These are phyloP conservation scores for Nasonovia ribisnigri DNA, from an alignment of 2,888 invertebrate species.

Conservation along the genomic window DNA sequence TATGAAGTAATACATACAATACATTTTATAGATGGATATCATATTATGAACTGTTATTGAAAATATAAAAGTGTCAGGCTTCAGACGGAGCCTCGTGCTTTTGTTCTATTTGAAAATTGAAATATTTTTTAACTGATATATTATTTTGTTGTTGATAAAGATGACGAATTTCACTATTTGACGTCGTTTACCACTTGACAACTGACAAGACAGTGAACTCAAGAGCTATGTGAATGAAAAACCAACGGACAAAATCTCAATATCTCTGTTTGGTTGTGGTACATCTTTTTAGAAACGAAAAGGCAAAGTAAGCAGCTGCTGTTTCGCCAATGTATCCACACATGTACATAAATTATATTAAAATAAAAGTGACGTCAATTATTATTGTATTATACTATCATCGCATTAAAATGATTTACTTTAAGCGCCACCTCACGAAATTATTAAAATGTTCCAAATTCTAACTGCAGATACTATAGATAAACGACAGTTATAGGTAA, in stretches of 20 bases:
- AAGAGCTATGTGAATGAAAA: not conserved
- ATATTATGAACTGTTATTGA: not conserved
- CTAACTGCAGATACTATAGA: too few relatives aligned
- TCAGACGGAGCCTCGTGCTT: not conserved
- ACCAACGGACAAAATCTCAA: not conserved
- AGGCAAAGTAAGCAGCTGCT: not conserved
- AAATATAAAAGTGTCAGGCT: not conserved
- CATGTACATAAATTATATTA: too few relatives aligned
- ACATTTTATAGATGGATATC: not conserved
- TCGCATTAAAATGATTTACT: too few relatives aligned
- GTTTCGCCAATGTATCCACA: too few relatives aligned
- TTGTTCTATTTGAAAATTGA: not conserved
- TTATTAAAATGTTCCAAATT: too few relatives aligned
- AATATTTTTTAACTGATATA: not conserved
- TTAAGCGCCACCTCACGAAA: too few relatives aligned
- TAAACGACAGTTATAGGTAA: too few relatives aligned
- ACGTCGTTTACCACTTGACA: conserved; percentile 20
- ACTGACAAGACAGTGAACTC: not conserved
- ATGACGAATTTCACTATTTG: not conserved
- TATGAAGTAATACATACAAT: not conserved
- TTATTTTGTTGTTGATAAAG: not conserved
- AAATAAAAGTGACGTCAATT: too few relatives aligned
- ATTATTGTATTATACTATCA: too few relatives aligned
- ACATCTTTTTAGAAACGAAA: not conserved
- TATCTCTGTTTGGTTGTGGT: not conserved